Evolutionary conservation across 2,888 invertebrate species (phyloP), one percentile per base, ranked within the genome.

Genomic region (Apamea epomidion): DNA sequence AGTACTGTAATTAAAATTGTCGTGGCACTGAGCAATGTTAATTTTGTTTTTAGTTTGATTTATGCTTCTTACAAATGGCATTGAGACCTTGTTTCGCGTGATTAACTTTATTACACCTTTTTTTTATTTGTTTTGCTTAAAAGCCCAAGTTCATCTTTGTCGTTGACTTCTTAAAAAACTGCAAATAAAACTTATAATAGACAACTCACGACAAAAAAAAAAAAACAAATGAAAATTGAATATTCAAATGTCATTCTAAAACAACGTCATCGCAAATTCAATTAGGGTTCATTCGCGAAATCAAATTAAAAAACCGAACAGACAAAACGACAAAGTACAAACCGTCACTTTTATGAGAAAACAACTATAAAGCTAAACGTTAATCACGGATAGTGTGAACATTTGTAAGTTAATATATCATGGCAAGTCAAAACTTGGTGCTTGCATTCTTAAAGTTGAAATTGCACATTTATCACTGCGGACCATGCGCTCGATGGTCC

Each of bases 391-490:
- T 93, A 90, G 90, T 91, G 90, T 88, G 88, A 91, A 92, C 92
- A 94, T 93, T 90, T 88, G 94, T 93, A 94, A 94, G 94, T 94
- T 93, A 94, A 95, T 96, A 95, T 92, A 96, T 97, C 95, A 96
- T 95, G 87, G 90, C 89, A 91, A 95, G 96, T 96, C 96, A 95
- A 96, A 97, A 96, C 95, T 97, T 94, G 93, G 95, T 94, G 94
- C 93, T 93, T 94, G 95, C 95, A 95, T 96, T 96, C 95, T 94
- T 94, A 93, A 96, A 96, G 96, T 97, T 96, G 94, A 95, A 95
- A 97, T 96, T 97, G 96, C 95, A 96, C 97, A 97, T 97, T 96
- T 96, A 97, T 97, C 97, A 96, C 94, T 91, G 88, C 91, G 83
- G 94, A 94, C 93, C 95, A 95, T 95, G 94, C 95, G 94, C 96